Percentiles rank a stretch among this genome's conserved stretches.
Evolutionary conservation across 2,113 vertebrate genomes (phyloP).

Genomic region (Elephantulus edwardii): DNA sequence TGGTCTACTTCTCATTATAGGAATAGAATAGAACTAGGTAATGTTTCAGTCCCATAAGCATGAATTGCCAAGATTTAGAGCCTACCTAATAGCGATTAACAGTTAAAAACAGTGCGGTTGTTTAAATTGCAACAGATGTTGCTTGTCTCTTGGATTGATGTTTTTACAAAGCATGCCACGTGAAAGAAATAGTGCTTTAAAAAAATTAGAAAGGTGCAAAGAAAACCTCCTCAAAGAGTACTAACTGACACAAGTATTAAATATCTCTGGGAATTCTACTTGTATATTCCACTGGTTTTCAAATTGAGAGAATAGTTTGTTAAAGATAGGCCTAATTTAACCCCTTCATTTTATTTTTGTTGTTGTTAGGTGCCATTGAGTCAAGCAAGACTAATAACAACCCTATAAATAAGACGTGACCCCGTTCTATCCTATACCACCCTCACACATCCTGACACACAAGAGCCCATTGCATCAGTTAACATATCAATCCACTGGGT

Average conservation of each 20-base stretch:
- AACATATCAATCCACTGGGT: too few relatives aligned
- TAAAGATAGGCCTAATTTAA: background rate
- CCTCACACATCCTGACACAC: too few relatives aligned
- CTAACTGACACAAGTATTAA: background rate
- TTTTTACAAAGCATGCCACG: background rate
- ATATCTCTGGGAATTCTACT: background rate
- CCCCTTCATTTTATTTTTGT: conserved; percentile 12
- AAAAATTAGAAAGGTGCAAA: background rate
- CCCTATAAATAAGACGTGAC: too few relatives aligned
- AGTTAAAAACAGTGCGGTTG: background rate
- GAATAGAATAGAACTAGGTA: background rate
- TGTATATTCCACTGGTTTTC: background rate
- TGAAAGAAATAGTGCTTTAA: background rate
- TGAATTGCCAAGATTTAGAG: background rate
- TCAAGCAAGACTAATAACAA: too few relatives aligned
- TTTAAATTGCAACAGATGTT: background rate
- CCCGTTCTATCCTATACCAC: too few relatives aligned
- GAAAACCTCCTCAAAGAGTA: background rate
- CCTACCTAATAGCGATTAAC: background rate
- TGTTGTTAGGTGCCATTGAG: too few relatives aligned
- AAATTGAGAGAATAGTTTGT: background rate
- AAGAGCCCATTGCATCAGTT: too few relatives aligned
- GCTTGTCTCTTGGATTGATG: background rate
- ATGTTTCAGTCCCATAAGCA: background rate
- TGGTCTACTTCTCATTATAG: background rate